A percentile compares a stretch with the other conserved stretches of the same genome.
Evolutionary conservation across 2,797 vertebrate genomes (phyloP).

Genomic region (Labroides dimidiatus): DNA sequence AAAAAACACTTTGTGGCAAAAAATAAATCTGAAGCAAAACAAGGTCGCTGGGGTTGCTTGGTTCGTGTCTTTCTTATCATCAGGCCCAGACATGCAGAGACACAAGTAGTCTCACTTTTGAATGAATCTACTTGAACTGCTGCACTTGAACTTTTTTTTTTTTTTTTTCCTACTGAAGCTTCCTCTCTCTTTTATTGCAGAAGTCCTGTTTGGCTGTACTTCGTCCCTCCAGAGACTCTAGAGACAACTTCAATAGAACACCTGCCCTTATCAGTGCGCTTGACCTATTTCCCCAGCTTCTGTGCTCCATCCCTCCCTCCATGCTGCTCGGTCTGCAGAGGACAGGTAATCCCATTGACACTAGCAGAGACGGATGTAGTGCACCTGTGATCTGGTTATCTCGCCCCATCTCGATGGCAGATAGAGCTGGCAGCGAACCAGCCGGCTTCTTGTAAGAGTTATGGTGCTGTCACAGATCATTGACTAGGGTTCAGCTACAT

Average conservation of each 20-base stretch:
- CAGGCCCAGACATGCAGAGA: background rate
- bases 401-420: slow-evolving; percentile 46
- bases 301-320: slow-evolving; percentile 53
- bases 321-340: slow-evolving; percentile 55
- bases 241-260: slow-evolving; percentile 81
- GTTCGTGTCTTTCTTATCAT: too few species aligned
- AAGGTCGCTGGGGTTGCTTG: too few species aligned
- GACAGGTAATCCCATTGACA: slow-evolving; percentile 77
- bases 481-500: slow-evolving; percentile 38
- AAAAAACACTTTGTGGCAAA: too few species aligned
- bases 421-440: slow-evolving; percentile 40
- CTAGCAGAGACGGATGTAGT: slow-evolving; percentile 65
- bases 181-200: slow-evolving; percentile 37
- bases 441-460: slow-evolving; percentile 43
- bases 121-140: slow-evolving; percentile 26
- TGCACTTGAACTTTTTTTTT: slow-evolving; percentile 18
- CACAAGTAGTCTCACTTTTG: background rate
- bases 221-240: slow-evolving; percentile 50
- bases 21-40: too few species aligned
- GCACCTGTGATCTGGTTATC: slow-evolving; percentile 78
- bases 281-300: slow-evolving; percentile 78
- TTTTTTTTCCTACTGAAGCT: slow-evolving; percentile 21
- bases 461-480: slow-evolving; percentile 40
- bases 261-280: slow-evolving; percentile 78
- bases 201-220: slow-evolving; percentile 58